These are phyloP conservation scores for Epirrhoe tristata DNA, from an alignment of 2,888 invertebrate species.

Conservation along the genomic window DNA sequence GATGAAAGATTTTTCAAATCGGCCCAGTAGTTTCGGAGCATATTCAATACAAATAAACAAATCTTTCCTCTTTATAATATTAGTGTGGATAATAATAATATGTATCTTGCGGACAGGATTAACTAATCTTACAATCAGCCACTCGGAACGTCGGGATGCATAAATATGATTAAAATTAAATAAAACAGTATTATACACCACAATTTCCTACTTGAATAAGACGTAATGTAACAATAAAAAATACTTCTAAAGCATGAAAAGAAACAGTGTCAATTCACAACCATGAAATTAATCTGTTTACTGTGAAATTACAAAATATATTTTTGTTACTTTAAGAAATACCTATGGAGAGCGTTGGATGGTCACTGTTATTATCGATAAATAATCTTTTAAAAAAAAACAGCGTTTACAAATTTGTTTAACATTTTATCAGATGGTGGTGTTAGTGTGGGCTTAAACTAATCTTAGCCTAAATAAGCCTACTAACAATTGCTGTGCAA, in stretches of 20 bases:
- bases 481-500: slow-evolving; percentile 19
- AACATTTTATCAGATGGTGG: slow-evolving; percentile 1
- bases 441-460: slow-evolving; percentile 22
- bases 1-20: too few species aligned
- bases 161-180: too few species aligned
- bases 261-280: slow-evolving; percentile 9
- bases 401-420: neutral
- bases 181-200: too few species aligned
- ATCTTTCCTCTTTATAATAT: too few species aligned
- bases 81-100: too few species aligned
- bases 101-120: neutral
- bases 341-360: slow-evolving; percentile 17
- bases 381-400: neutral
- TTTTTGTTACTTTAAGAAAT: slow-evolving; percentile 1
- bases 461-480: slow-evolving; percentile 34
- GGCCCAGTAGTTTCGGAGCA: too few species aligned
- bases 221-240: neutral
- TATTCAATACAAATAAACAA: too few species aligned
- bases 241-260: neutral
- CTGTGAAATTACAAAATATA: neutral
- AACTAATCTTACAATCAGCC: neutral
- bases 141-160: neutral
- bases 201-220: neutral
- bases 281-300: slow-evolving; percentile 6
- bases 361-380: neutral